phyloP scores from a whole-genome alignment of 2,113 vertebrate genomes.

The Corvus moneduloides region DNA sequence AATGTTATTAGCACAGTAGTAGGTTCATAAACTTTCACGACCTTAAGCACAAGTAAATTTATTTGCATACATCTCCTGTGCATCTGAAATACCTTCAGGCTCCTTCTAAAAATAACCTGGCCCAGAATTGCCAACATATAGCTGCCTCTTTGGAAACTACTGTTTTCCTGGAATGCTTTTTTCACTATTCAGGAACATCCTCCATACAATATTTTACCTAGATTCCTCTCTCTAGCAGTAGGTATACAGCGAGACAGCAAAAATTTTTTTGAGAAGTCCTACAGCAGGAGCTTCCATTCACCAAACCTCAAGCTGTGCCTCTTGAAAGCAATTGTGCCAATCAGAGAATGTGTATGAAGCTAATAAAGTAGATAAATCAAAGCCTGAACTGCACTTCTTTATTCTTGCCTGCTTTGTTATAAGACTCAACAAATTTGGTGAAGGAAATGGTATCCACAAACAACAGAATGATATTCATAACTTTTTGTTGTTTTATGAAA shows the following conservation, averaged over 20 bases:
- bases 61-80: neutral
- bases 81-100: neutral
- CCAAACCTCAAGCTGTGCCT: neutral
- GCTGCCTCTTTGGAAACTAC: neutral
- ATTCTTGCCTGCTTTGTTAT: neutral
- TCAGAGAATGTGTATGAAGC: neutral
- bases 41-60: neutral
- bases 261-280: neutral
- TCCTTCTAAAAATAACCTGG: neutral
- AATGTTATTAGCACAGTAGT: neutral
- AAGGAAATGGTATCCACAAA: neutral
- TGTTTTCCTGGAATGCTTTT: neutral
- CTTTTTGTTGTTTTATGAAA: neutral
- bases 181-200: neutral
- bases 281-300: neutral
- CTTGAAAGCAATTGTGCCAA: neutral
- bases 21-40: neutral
- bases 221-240: neutral
- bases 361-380: neutral
- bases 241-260: neutral
- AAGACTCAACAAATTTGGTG: neutral
- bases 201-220: neutral
- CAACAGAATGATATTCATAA: accelerated
- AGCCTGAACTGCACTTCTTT: neutral
- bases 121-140: accelerated